Percentiles rank a stretch among this genome's conserved stretches.
Conservation (phyloP, 1,140 invertebrate species). For the Trigoniulus corallinus region DNA sequence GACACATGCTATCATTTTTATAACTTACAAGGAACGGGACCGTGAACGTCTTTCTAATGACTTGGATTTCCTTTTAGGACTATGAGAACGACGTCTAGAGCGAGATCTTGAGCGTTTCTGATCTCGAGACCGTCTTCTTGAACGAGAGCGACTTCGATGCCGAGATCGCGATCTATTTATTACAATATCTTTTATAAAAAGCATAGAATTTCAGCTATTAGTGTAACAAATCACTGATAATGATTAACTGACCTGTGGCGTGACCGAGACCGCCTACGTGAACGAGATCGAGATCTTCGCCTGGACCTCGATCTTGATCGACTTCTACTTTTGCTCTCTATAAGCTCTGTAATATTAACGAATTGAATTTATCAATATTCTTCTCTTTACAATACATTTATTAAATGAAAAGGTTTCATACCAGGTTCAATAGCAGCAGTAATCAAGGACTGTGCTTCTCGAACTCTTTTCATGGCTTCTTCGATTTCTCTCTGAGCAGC, state of each 20-base stretch:
- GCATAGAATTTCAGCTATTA: slow-evolving; percentile 7
- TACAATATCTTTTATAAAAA: no score
- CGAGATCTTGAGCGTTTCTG: slow-evolving; percentile 30
- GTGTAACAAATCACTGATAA: slow-evolving; percentile 13
- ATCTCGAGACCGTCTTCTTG: slow-evolving; percentile 12
- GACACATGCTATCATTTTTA: no score
- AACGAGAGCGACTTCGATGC: slow-evolving; percentile 7
- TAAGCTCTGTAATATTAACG: neutral
- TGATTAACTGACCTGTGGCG: neutral
- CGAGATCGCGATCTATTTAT: slow-evolving; percentile 5
- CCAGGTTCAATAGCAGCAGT: slow-evolving; percentile 74
- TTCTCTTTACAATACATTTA: slow-evolving; percentile 17
- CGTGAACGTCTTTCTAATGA: slow-evolving; percentile 7
- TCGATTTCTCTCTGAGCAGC: slow-evolving; percentile 88
- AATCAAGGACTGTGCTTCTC: slow-evolving; percentile 85
- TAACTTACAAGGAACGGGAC: neutral
- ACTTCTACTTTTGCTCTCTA: slow-evolving; percentile 42
- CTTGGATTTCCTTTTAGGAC: slow-evolving; percentile 1
- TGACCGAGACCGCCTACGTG: slow-evolving; percentile 2
- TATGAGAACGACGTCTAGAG: slow-evolving; percentile 16
- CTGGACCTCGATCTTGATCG: slow-evolving; percentile 13
- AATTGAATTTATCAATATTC: slow-evolving; percentile 12
- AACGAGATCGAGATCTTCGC: slow-evolving; percentile 12
- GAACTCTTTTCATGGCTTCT: slow-evolving; percentile 89
- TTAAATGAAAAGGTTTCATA: slow-evolving; percentile 9